These are phyloP conservation scores for Ornithoptera alexandrae DNA, from an alignment of 2,888 invertebrate genomes.

Conservation along the genomic window DNA sequence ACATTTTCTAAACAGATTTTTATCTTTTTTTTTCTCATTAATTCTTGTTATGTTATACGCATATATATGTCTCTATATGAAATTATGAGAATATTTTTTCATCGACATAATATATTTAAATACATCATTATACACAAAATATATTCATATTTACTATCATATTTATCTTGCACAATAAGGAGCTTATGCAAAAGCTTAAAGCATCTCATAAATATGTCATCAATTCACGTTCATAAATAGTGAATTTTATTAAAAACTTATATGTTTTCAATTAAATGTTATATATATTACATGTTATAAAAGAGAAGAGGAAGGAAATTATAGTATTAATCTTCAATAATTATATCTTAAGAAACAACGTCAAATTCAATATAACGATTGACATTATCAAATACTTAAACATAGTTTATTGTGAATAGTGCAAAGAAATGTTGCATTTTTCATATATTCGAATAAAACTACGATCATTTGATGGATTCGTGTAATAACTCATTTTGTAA, in stretches of 20 bases:
- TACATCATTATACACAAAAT: background rate
- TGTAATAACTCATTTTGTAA: constrained; percentile 18
- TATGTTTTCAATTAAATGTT: background rate
- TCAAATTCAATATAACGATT: background rate
- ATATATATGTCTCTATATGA: background rate
- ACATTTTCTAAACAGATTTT: background rate
- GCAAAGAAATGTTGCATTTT: background rate
- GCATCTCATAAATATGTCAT: background rate
- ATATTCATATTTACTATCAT: no score
- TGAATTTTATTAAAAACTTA: background rate
- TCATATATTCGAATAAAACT: background rate
- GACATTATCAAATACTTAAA: background rate
- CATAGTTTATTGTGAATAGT: background rate
- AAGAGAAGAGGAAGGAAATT: background rate
- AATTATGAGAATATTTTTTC: background rate
- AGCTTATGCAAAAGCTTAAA: background rate
- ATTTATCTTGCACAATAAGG: background rate
- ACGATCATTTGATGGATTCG: background rate
- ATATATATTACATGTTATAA: background rate
- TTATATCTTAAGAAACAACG: background rate
- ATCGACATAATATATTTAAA: background rate
- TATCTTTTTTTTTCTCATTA: background rate
- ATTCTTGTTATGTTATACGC: background rate
- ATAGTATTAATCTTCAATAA: background rate
- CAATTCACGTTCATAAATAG: background rate